Evolutionary conservation across 2,888 invertebrate genomes (phyloP), one percentile per base, ranked within the genome.

Genomic region (Dicyrtoma fusca): DNA sequence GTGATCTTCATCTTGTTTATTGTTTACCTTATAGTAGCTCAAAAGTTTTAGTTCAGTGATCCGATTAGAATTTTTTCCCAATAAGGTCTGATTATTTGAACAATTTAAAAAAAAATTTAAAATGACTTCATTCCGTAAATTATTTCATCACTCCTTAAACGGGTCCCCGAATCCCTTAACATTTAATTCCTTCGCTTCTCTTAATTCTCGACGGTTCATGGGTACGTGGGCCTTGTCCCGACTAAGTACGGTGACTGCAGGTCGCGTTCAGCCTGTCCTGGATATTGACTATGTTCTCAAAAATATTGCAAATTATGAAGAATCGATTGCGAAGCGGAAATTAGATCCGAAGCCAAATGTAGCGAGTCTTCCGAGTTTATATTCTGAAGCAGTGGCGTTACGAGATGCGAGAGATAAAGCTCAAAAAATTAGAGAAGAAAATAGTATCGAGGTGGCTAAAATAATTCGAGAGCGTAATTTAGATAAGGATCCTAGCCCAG

Each of bases 261-360:
- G 68, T 14, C 45, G 66, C 57, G 61, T 74, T 44, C 74, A 75
- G 47, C 75, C 75, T 3, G 70, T 73, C 2, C 51, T 73, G n/a
- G 79, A 79, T 34, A 69, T 79, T 0, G 74, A 77, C n/a, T 63
- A 74, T 61, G 65, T 79, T 6, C 49, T 79, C n/a, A 51, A 65
- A 49, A 74, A 76, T 45, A 26, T 69, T 44, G 25, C 49, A 2
- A 14, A 42, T 1, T 64, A 77, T 49, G 74, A 76, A 64, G 73
- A 74, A 1, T 78, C 79, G 2, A 74, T 80, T 0, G 85, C 85
- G 74, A 91, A 90, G 83, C 86, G 94, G 65, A 89, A 89, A 83
- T 89, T 93, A 72, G 87, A 88, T 81, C 91, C 92, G 0, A 90
- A 91, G 82, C 85, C 86, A 0, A 21, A 73, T 21, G 65, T 72